Evolutionary conservation across 2,113 vertebrate species (phyloP).

Genomic region (Syngnathus typhle): DNA sequence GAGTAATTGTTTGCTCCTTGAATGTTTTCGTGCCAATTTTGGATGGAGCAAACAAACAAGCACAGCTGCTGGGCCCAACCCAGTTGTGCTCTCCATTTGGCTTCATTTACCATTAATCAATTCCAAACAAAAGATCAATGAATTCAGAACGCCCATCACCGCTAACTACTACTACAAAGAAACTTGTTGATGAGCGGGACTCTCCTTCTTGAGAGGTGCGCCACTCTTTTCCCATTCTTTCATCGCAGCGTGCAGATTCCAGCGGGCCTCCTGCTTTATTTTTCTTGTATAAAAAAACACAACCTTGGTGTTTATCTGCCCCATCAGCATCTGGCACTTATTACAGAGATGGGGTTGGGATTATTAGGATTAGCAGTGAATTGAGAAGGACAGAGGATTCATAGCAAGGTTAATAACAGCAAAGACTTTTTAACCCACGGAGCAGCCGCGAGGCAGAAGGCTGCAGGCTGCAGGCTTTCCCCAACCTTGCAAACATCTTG

Average conservation of each 20-base stretch:
- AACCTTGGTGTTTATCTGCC: constrained; percentile 65
- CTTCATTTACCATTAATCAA: neutral
- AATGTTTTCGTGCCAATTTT: neutral
- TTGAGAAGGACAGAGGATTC: constrained; percentile 50
- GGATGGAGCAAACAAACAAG: neutral
- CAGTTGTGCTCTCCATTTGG: neutral
- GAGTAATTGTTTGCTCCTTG: too few relatives aligned
- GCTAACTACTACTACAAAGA: neutral
- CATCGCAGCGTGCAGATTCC: constrained; percentile 59
- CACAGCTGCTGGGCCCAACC: neutral
- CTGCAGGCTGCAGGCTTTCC: constrained; percentile 32
- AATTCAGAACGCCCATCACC: neutral
- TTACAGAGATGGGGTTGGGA: constrained; percentile 62
- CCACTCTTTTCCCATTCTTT: constrained; percentile 61
- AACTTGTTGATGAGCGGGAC: constrained; percentile 8
- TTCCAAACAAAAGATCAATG: neutral
- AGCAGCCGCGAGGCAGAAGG: constrained; percentile 31
- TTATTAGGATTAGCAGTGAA: constrained; percentile 68
- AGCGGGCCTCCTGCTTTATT: constrained; percentile 60
- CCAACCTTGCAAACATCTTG: constrained; percentile 42
- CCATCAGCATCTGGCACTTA: constrained; percentile 71
- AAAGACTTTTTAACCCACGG: constrained; percentile 41
- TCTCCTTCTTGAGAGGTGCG: constrained; percentile 27
- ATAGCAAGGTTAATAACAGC: constrained; percentile 62
- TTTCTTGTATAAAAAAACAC: constrained; percentile 66